Conservation (phyloP, 1,140 invertebrate genomes). For the Drosophila repleta region DNA sequence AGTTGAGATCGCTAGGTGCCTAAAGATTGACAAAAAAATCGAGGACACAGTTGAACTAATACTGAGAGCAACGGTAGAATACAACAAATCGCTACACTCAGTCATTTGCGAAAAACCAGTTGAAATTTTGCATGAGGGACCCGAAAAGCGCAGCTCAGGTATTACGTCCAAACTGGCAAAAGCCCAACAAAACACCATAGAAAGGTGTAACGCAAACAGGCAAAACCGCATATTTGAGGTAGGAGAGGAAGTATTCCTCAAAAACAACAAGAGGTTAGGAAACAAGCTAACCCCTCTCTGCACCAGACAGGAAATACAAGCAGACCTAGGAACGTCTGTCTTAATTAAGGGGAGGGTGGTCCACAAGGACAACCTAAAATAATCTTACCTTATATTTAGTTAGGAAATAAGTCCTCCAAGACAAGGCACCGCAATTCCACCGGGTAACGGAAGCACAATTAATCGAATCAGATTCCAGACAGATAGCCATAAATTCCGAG, state of each 20-base stretch:
- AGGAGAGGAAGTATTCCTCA: constrained; percentile 27
- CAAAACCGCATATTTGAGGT: constrained; percentile 21
- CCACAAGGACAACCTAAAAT: no score
- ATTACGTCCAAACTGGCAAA: no score
- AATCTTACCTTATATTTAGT: constrained; percentile 3
- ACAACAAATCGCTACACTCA: no score
- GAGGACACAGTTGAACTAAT: constrained; percentile 32
- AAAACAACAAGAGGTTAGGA: constrained; percentile 26
- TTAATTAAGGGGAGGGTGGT: no score
- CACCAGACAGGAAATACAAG: no score
- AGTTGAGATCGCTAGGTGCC: constrained; percentile 31
- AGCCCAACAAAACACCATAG: no score
- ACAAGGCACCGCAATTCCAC: constrained; percentile 2
- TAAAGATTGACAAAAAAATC: constrained; percentile 23
- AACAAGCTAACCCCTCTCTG: constrained; percentile 32
- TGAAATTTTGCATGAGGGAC: no score
- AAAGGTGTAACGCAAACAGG: constrained; percentile 4
- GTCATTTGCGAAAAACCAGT: no score
- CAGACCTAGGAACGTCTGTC: no score
- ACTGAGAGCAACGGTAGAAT: constrained; percentile 1
- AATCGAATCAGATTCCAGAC: not conserved
- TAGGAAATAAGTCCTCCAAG: constrained; percentile 1
- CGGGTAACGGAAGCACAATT: not conserved
- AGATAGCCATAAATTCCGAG: constrained; percentile 1
- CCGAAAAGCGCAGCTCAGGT: no score